Evolutionary conservation across 2,888 invertebrate genomes (phyloP).

Genomic region (Caenorhabditis japonica): DNA sequence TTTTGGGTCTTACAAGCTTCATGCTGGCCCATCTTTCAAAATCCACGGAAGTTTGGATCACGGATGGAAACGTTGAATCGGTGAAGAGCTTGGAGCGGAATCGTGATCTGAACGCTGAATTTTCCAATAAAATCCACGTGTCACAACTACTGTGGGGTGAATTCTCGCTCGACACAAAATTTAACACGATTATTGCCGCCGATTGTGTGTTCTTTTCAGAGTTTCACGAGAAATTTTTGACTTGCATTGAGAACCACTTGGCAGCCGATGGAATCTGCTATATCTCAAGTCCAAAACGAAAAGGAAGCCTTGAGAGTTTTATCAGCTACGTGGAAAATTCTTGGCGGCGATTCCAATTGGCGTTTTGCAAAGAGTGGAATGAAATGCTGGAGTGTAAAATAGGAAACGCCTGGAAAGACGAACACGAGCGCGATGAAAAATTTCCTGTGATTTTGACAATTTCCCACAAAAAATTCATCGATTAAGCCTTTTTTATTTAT

Average conservation of each 20-base stretch:
- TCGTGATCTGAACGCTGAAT: constrained; percentile 5
- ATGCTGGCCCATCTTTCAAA: constrained; percentile 2
- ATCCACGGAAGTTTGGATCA: constrained; percentile 36
- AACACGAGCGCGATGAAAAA: constrained; percentile 33
- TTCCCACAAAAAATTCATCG: too few relatives aligned
- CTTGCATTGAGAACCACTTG: constrained; percentile 30
- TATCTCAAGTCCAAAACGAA: constrained; percentile 56
- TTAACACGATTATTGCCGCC: constrained; percentile 60
- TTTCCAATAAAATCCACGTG: not conserved
- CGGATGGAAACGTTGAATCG: constrained; percentile 61
- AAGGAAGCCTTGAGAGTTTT: constrained; percentile 55
- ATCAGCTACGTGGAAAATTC: constrained; percentile 29
- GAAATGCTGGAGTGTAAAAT: constrained; percentile 15
- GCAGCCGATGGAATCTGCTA: constrained; percentile 29
- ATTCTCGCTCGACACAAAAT: constrained; percentile 8
- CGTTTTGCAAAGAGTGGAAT: constrained; percentile 6
- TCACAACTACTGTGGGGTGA: constrained; percentile 20
- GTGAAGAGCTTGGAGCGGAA: constrained; percentile 26
- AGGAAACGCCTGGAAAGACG: constrained; percentile 4
- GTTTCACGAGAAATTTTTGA: constrained; percentile 43
- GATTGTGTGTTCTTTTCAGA: constrained; percentile 65
- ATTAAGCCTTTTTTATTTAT: too few relatives aligned
- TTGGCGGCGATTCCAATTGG: constrained; percentile 15
- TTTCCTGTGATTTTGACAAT: constrained; percentile 31
- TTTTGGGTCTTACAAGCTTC: constrained; percentile 55